Evolutionary conservation across 1,140 invertebrate genomes (phyloP).

Genomic region (Cherax destructor): DNA sequence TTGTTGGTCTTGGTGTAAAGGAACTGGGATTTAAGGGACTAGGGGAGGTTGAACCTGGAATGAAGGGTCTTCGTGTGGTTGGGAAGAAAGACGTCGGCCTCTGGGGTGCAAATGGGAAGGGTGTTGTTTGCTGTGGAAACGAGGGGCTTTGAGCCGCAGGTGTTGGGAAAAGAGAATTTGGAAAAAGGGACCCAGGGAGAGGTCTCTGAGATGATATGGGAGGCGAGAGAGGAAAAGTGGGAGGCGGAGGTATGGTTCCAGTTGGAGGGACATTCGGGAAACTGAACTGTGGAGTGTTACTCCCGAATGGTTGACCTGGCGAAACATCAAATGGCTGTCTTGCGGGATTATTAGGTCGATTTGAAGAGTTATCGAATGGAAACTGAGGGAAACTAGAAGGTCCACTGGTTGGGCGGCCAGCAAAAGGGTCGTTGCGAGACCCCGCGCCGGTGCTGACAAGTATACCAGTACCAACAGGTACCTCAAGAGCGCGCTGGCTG

Average conservation of each 20-base stretch:
- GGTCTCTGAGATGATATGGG: background rate
- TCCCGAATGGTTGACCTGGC: background rate
- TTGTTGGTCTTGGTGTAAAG: background rate
- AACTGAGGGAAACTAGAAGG: background rate
- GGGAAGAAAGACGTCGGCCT: background rate
- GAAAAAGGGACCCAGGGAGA: background rate
- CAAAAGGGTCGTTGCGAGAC: background rate
- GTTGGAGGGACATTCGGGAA: too few relatives aligned
- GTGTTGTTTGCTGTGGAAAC: too few relatives aligned
- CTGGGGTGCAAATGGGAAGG: background rate
- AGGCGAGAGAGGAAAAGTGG: background rate
- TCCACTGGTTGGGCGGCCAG: background rate
- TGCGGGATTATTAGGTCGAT: background rate
- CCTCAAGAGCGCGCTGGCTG: background rate
- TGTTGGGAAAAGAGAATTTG: background rate
- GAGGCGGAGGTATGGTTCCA: background rate
- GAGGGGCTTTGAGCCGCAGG: background rate
- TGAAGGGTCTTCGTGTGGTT: background rate
- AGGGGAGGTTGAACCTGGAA: background rate
- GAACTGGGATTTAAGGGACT: background rate
- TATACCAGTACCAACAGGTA: background rate
- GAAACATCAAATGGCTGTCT: background rate
- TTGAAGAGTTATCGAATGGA: background rate
- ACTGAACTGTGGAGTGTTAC: too few relatives aligned
- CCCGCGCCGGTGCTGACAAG: background rate